These are phyloP conservation scores for Bombus ignitus DNA, from an alignment of 1,140 invertebrate genomes.

Conservation along the genomic window DNA sequence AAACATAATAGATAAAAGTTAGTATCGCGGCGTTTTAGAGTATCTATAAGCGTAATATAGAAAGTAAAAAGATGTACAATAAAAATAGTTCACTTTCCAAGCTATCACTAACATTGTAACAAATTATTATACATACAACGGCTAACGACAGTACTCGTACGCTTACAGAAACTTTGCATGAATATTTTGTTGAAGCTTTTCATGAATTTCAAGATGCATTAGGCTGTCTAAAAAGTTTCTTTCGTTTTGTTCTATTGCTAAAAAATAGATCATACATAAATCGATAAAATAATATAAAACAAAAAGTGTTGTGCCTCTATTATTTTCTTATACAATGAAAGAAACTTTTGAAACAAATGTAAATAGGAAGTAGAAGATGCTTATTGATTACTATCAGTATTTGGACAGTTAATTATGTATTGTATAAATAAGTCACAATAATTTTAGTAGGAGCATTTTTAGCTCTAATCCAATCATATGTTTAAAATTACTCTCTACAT, in stretches of 20 bases:
- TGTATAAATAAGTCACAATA: no score
- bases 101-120: background rate
- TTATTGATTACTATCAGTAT: background rate
- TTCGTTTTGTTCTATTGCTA: no score
- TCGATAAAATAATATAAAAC: no score
- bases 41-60: background rate
- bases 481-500: background rate
- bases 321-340: no score
- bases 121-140: background rate
- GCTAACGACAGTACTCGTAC: background rate
- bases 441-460: no score
- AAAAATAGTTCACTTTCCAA: background rate
- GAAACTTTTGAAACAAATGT: background rate
- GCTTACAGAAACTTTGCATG: background rate
- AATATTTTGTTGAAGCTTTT: background rate
- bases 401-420: background rate
- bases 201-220: background rate
- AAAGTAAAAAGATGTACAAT: background rate
- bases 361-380: background rate
- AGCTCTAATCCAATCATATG: background rate
- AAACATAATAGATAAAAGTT: background rate
- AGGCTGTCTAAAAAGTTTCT: no score
- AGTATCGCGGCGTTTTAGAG: background rate
- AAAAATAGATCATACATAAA: no score
- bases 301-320: no score